phyloP scores from a whole-genome alignment of 2,797 vertebrate genomes.

The Euthynnus affinis region DNA sequence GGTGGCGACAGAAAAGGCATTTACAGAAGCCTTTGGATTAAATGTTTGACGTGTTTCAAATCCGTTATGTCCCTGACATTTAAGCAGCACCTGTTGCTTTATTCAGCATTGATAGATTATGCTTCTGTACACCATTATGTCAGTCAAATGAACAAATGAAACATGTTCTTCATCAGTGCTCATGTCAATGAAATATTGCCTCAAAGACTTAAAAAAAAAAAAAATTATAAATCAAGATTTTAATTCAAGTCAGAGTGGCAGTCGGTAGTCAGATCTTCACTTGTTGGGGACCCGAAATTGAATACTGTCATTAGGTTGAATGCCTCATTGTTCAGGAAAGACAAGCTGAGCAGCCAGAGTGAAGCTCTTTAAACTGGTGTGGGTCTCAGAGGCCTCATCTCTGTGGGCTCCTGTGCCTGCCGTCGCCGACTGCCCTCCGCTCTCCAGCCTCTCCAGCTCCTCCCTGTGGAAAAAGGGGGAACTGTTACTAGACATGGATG shows the following conservation, averaged over 20 bases:
- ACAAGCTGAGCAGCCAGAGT: slow-evolving; percentile 29
- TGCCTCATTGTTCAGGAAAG: slow-evolving; percentile 27
- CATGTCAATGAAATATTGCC: slow-evolving; percentile 8
- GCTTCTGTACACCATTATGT: background rate
- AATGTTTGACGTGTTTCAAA: slow-evolving; percentile 26
- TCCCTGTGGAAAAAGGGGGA: slow-evolving; percentile 76
- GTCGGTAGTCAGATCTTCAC: background rate
- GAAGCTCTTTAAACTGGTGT: slow-evolving; percentile 43
- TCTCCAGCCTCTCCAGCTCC: slow-evolving; percentile 75
- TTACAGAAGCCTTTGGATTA: slow-evolving; percentile 19
- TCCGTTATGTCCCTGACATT: slow-evolving; percentile 6
- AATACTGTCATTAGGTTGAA: slow-evolving; percentile 35
- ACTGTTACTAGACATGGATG: background rate
- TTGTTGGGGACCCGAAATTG: slow-evolving; percentile 32
- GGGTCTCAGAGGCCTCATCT: slow-evolving; percentile 67
- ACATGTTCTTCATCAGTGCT: background rate
- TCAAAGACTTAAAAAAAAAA: background rate
- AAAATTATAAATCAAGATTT: background rate
- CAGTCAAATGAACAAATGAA: slow-evolving; percentile 21
- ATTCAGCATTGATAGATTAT: background rate
- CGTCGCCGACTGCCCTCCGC: slow-evolving; percentile 28
- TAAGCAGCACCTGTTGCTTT: slow-evolving; percentile 17
- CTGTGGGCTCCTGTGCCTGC: slow-evolving; percentile 53
- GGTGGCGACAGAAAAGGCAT: slow-evolving; percentile 22
- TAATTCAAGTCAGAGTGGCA: slow-evolving; percentile 16